Base-by-base conservation (phyloP, 35 echinoderm and acorn worm species). In the Holothuria glaberrima region DNA sequence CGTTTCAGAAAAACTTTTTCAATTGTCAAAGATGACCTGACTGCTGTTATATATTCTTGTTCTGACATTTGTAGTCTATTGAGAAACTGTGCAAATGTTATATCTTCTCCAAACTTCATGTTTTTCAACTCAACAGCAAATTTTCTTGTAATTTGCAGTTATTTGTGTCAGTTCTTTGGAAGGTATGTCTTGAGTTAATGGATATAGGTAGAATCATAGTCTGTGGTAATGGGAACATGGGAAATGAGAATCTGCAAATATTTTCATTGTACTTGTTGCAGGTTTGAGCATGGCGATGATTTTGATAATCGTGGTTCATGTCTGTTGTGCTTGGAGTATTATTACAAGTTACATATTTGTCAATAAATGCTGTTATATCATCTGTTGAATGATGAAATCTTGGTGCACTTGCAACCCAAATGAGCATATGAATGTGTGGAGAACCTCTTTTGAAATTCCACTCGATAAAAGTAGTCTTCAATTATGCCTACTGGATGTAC, bases 371-470 rank as follows among this genome's bases (percentile, higher is more conserved):
- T 12, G 61, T 64, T 31, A 90, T 68, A 22, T 65, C 29, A 41
- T 90, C 32, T 36, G 52, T 45, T 50, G 27, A 44, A 82, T 56
- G 5, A 4, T 64, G 33, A 54, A 21, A 92, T 24, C 26, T 41
- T 12, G 90, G 79, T 4, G 80, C 80, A 92, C 84, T 52, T 58
- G 56, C 50, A 45, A 83, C 74, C 90, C 90, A 92, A 30, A 59
- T 18, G 26, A 92, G 82, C 90, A 86, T 86, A 41, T 92, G 90
- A 30, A 90, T 90, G 29, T 90, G 88, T 62, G 88, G 88, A 32
- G 88, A 85, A 32, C 90, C 80, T 73, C 30, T 73, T 61, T 67
- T 92, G 90, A 56, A 92, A 92, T 86, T 92, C 90, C 12, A 92
- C 90, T 48, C 82, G 45, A 33, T 68, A 59, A 26, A 92, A 92